Evolutionary conservation across 2,797 vertebrate genomes (phyloP).

Genomic region (Crax fasciolata): DNA sequence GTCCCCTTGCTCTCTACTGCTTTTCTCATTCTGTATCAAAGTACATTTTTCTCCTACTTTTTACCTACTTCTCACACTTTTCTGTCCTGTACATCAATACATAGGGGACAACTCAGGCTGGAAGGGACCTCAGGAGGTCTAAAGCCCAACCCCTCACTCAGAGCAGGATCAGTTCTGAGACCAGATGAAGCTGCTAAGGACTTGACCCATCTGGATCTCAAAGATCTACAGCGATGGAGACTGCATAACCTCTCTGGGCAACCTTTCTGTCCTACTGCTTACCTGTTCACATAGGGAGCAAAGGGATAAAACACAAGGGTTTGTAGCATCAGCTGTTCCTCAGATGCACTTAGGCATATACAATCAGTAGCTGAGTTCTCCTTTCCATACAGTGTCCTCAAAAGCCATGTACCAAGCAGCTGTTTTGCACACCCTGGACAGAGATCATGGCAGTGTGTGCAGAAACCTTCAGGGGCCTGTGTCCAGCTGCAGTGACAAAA

Average conservation of each 20-base stretch:
- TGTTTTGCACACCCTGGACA: not conserved
- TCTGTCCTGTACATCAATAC: not conserved
- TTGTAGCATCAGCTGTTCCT: not conserved
- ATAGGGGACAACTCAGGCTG: not conserved
- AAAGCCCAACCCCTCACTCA: not conserved
- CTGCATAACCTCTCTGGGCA: not conserved
- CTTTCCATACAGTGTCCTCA: not conserved
- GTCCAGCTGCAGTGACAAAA: not conserved
- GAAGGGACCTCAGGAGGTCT: not conserved
- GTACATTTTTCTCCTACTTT: not conserved
- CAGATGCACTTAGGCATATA: not conserved
- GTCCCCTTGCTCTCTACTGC: not conserved
- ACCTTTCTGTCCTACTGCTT: not conserved
- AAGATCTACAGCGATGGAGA: not conserved
- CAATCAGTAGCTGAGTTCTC: not conserved
- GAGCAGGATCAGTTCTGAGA: not conserved
- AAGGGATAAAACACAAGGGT: not conserved
- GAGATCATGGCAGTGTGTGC: not conserved
- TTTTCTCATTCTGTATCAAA: not conserved
- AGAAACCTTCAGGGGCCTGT: not conserved
- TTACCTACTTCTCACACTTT: not conserved
- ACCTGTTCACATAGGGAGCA: fast-evolving
- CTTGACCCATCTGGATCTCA: not conserved
- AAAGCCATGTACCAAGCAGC: not conserved
- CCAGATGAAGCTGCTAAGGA: not conserved